Base-by-base conservation (phyloP, 2,113 vertebrate species). In the Corythornis madagascariensis region DNA sequence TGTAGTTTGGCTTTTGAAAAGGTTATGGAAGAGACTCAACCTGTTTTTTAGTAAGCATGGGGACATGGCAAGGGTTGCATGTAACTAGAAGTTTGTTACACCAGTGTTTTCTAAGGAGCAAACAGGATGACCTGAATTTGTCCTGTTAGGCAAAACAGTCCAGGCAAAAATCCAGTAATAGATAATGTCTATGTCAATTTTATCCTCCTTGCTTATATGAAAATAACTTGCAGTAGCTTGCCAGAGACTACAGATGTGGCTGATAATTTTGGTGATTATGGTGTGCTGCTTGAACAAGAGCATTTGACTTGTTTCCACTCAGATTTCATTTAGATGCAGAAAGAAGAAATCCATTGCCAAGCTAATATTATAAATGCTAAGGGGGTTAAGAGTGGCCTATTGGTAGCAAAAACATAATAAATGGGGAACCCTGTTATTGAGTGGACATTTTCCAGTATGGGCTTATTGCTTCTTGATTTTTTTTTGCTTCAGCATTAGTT, bases 221-320 rank as follows among this genome's bases (percentile, higher is more conserved):
- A 52, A 80, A 65, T 88, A 74, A 77, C 59, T 92, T 1, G 2
- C 70, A 86, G 9, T 89, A 47, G 42, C 35, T 89, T 94, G 45
- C 55, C 67, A 86, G 71, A 86, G 60, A 69, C 45, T 73, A 31
- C 31, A 40, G 59, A 66, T 70, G 42, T 55, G 59, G 50, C 50
- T 91, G 64, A 83, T 95, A 79, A 85, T 92, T 73, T 79, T 82
- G 35, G 67, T 75, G 38, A 75, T 82, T 79, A 24, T 48, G n/a
- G n/a, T 85, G 53, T 2, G 1, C 64, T 85, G n/a, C 40, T 87
- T 83, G 28, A 40, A 61, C 63, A 65, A 35, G 53, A n/a, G 24
- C 13, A 10, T 75, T 86, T 59, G 25, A 48, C 24, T 82, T 89
- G 16, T 76, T 88, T 87, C 85, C 38, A 42, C 63, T 86, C 69